These are phyloP conservation scores for Epinephelus fuscoguttatus DNA, from an alignment of 2,113 vertebrate species.

Conservation along the genomic window DNA sequence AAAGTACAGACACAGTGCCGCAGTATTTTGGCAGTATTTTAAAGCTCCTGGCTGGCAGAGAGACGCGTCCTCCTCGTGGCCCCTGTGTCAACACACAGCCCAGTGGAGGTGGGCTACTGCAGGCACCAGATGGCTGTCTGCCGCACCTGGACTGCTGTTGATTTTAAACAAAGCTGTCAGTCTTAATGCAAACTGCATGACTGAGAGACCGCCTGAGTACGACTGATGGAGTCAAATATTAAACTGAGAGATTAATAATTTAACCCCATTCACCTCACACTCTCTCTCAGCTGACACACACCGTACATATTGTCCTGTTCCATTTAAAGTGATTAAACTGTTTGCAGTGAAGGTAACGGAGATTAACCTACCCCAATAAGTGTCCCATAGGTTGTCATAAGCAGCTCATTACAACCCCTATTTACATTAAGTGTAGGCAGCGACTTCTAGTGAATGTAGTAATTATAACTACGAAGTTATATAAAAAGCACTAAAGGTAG, in stretches of 20 bases:
- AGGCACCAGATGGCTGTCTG: conserved; percentile 64
- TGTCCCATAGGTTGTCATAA: too few relatives aligned
- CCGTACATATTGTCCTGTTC: conserved; percentile 16
- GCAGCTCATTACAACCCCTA: too few relatives aligned
- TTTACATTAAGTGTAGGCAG: too few relatives aligned
- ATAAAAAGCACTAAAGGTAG: too few relatives aligned
- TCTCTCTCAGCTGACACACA: conserved; percentile 33
- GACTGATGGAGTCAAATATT: conserved; percentile 77
- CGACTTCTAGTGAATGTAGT: too few relatives aligned
- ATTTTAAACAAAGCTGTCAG: conserved; percentile 74
- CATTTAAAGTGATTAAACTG: neutral
- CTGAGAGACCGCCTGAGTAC: conserved; percentile 36
- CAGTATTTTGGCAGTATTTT: conserved; percentile 7
- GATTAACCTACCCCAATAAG: too few relatives aligned
- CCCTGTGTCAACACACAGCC: conserved; percentile 60
- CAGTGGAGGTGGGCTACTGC: conserved; percentile 46
- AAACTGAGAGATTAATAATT: conserved; percentile 43
- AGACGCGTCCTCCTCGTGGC: conserved; percentile 1
- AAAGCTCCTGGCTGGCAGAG: conserved; percentile 27
- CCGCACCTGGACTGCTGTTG: conserved; percentile 69
- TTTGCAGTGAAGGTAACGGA: neutral
- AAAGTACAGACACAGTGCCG: neutral
- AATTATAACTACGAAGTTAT: too few relatives aligned
- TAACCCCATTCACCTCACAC: neutral
- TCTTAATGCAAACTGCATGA: conserved; percentile 59